phyloP scores from a whole-genome alignment of 2,797 vertebrate genomes.

The Florisuga fusca region DNA sequence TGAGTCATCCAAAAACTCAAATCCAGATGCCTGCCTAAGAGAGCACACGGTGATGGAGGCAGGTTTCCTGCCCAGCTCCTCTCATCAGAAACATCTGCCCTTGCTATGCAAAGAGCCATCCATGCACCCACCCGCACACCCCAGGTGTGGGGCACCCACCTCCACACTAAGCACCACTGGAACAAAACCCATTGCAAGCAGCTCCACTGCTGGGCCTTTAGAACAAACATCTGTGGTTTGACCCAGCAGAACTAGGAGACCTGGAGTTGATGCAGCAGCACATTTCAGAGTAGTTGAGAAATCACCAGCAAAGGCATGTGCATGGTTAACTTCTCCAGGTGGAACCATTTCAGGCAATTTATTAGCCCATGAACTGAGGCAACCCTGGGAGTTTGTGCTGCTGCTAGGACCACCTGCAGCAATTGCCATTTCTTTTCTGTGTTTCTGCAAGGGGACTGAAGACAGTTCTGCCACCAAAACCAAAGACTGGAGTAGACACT shows the following conservation, averaged over 20 bases:
- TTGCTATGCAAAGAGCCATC: rapidly evolving
- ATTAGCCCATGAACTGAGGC: too few relatives aligned
- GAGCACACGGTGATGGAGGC: rapidly evolving
- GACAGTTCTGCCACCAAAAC: rapidly evolving
- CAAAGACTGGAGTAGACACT: rapidly evolving
- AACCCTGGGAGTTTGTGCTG: too few relatives aligned
- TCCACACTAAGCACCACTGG: rapidly evolving
- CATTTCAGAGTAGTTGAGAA: not conserved
- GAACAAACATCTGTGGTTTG: not conserved
- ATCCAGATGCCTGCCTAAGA: not conserved
- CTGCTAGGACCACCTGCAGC: not conserved
- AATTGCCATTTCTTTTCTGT: rapidly evolving
- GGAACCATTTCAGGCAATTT: not conserved
- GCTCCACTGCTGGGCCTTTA: not conserved
- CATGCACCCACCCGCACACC: not conserved
- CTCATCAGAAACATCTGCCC: not conserved
- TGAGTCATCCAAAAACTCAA: not conserved
- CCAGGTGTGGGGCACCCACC: not conserved
- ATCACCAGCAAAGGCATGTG: not conserved
- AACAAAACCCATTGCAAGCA: not conserved
- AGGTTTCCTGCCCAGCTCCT: not conserved
- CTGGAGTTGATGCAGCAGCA: not conserved
- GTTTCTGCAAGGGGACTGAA: rapidly evolving
- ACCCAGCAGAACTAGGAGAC: not conserved
- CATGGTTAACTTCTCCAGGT: not conserved